Evolutionary conservation across 2,797 vertebrate species (phyloP).

Genomic region (Champsocephalus esox): DNA sequence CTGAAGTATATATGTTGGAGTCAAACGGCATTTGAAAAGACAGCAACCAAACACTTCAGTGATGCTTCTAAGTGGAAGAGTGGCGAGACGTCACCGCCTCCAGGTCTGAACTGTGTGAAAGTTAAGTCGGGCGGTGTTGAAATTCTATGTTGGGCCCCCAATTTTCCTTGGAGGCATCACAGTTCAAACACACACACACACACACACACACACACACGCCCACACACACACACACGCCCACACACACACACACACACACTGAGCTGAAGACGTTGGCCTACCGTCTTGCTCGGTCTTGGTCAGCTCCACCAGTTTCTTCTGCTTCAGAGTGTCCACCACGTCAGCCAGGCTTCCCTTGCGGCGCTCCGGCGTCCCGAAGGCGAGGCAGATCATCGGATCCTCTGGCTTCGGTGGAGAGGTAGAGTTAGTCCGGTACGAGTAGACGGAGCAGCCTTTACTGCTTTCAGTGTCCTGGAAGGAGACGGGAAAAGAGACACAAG

Average conservation of each 20-base stretch:
- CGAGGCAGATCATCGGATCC: conserved; percentile 88
- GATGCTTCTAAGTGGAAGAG: conserved; percentile 5
- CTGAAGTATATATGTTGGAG: background rate
- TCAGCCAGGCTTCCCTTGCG: conserved; percentile 97
- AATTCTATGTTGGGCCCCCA: too few relatives aligned
- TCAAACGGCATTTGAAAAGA: background rate
- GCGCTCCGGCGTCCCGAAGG: conserved; percentile 94
- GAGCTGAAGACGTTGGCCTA: conserved; percentile 68
- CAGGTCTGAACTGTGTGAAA: conserved; percentile 1
- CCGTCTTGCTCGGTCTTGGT: conserved; percentile 96
- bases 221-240: background rate
- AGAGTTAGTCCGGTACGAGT: conserved; percentile 94
- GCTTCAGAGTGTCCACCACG: conserved; percentile 97
- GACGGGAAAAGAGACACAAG: background rate
- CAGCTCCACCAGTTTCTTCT: conserved; percentile 97
- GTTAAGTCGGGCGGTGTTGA: background rate
- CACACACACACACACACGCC: background rate
- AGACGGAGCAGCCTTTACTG: conserved; percentile 93
- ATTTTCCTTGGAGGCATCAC: background rate
- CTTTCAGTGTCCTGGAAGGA: conserved; percentile 90
- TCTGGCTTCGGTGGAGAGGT: conserved; percentile 96
- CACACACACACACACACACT: background rate
- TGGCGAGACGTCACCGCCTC: background rate
- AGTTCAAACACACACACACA: background rate
- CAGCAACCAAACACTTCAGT: background rate